Conservation (phyloP, 2,113 vertebrate genomes). For the Echinops telfairi region DNA sequence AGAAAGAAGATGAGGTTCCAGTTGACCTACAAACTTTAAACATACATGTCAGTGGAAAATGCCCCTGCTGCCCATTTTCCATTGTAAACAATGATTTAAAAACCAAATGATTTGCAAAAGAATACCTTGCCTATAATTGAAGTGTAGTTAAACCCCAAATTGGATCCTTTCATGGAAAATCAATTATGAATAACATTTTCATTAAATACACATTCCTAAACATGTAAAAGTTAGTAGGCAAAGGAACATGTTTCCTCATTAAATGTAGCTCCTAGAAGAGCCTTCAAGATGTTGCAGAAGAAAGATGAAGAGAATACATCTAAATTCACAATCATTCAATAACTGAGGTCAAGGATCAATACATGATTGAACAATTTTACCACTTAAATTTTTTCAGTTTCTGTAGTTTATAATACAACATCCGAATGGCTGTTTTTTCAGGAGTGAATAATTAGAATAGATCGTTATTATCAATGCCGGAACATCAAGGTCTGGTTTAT, state of each 20-base stretch:
- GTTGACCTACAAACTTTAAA: constrained; percentile 49
- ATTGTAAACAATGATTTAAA: constrained; percentile 7
- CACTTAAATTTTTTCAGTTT: background rate
- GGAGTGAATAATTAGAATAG: background rate
- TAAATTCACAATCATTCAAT: constrained; percentile 4
- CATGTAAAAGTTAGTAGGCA: constrained; percentile 11
- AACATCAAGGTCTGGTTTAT: background rate
- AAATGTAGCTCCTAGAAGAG: constrained; percentile 39
- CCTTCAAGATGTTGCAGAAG: constrained; percentile 21
- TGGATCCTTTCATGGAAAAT: constrained; percentile 64
- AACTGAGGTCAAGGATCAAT: background rate
- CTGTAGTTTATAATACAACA: background rate
- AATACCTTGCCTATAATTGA: constrained; percentile 36
- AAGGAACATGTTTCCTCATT: background rate
- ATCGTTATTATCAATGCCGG: background rate
- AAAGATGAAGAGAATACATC: constrained; percentile 33
- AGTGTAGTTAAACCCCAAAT: constrained; percentile 58
- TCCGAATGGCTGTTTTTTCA: background rate
- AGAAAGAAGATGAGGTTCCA: constrained; percentile 37
- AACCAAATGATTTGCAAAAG: constrained; percentile 24
- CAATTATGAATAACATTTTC: constrained; percentile 62
- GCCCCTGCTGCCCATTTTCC: constrained; percentile 37
- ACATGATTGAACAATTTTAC: background rate
- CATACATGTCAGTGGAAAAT: background rate
- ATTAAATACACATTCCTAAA: constrained; percentile 57